A percentile compares a stretch with the other conserved stretches of the same genome.
These are phyloP conservation scores for Scolanthus callimorphus DNA, from an alignment of 92 coral and sea anemone species.

Conservation along the genomic window DNA sequence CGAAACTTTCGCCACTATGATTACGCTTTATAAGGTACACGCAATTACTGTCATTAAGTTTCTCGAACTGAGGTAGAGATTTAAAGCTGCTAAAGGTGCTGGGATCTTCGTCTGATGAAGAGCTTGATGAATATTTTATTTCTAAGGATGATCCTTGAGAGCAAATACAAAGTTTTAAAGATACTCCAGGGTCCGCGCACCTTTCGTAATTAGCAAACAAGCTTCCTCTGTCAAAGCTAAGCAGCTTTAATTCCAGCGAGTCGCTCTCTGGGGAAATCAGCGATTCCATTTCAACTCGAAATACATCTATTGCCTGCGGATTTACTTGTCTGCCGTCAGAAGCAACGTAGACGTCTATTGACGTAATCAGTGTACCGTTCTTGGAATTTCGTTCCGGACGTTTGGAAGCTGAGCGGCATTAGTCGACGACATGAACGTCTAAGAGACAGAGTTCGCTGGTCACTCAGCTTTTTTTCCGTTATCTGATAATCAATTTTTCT, in stretches of 20 bases:
- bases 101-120: slow-evolving; percentile 1
- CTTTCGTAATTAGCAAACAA: slow-evolving; percentile 54
- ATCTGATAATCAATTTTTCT: slow-evolving; percentile 46
- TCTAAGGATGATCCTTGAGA: slow-evolving; percentile 4
- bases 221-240: slow-evolving; percentile 68
- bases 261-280: slow-evolving; percentile 29
- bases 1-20: slow-evolving; percentile 38
- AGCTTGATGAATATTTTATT: background rate
- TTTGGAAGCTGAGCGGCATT: slow-evolving; percentile 54
- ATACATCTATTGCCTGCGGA: slow-evolving; percentile 47
- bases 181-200: slow-evolving; percentile 78
- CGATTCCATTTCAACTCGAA: slow-evolving; percentile 52
- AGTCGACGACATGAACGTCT: slow-evolving; percentile 56
- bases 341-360: slow-evolving; percentile 39
- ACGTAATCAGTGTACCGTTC: slow-evolving; percentile 37
- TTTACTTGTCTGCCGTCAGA: slow-evolving; percentile 15
- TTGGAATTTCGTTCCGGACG: slow-evolving; percentile 59
- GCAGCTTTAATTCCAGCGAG: slow-evolving; percentile 56
- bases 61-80: background rate
- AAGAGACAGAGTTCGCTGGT: background rate
- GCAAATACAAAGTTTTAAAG: slow-evolving; percentile 68
- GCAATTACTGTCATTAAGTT: slow-evolving; percentile 36
- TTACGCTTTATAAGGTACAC: slow-evolving; percentile 39
- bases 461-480: background rate
- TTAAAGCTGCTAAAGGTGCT: background rate